Percentiles rank a stretch among this genome's conserved stretches.
phyloP scores from a whole-genome alignment of 1,140 invertebrate genomes.

The Lasioglossum baleicum region DNA sequence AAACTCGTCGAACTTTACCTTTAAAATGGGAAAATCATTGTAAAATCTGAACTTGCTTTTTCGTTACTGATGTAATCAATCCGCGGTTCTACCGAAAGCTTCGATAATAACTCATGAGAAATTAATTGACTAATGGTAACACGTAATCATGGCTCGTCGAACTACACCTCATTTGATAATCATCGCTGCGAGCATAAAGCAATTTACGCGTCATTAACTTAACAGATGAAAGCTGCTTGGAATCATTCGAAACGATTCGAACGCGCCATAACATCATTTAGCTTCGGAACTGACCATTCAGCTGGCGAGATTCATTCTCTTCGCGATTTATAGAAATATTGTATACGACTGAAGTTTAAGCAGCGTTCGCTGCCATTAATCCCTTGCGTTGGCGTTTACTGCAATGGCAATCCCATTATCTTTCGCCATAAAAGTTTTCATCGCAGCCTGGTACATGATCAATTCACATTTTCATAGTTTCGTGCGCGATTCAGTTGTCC shows the following conservation, averaged over 20 bases:
- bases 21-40: too few relatives aligned
- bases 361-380: constrained; percentile 12
- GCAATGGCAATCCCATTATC: not conserved
- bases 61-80: too few relatives aligned
- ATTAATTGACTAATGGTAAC: not conserved
- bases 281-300: not conserved
- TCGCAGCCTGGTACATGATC: too few relatives aligned
- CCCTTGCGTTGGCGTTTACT: not conserved
- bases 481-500: too few relatives aligned
- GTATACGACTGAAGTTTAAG: constrained; percentile 23
- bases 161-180: not conserved
- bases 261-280: not conserved
- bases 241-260: not conserved
- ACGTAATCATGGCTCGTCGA: not conserved
- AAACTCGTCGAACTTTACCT: not conserved
- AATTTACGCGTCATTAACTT: not conserved
- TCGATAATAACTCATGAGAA: not conserved
- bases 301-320: not conserved
- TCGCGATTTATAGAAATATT: constrained; percentile 21
- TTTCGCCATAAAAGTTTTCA: too few relatives aligned
- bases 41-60: too few relatives aligned
- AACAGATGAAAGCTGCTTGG: not conserved
- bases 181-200: not conserved
- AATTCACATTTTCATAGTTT: too few relatives aligned
- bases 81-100: too few relatives aligned